These are phyloP conservation scores for Heliconius hewitsoni DNA, from an alignment of 1,140 invertebrate species.

Conservation along the genomic window DNA sequence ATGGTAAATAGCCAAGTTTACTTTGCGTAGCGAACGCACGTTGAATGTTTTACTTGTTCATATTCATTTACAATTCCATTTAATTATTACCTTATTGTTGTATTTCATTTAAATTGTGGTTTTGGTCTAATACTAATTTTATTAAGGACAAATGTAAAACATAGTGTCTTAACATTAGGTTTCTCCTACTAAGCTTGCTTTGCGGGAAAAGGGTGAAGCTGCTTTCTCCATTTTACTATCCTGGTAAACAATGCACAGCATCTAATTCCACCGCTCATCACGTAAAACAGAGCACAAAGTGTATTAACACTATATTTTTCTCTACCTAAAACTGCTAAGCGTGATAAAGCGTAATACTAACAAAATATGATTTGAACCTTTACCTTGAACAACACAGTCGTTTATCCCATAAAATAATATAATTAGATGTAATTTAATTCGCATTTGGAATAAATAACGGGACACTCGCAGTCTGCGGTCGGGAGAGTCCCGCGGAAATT, in stretches of 20 bases:
- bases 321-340: no score
- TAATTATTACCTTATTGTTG: neutral
- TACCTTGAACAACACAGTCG: neutral
- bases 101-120: neutral
- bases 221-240: no score
- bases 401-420: neutral
- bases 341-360: neutral
- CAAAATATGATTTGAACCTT: neutral
- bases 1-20: neutral
- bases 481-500: slow-evolving; percentile 28
- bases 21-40: neutral
- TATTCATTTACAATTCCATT: neutral
- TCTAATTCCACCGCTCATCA: no score
- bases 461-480: slow-evolving; percentile 23
- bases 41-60: neutral
- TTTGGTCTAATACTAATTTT: neutral
- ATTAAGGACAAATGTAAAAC: no score
- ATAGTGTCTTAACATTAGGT: no score
- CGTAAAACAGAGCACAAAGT: no score
- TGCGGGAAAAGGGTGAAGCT: no score
- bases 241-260: no score
- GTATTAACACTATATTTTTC: no score
- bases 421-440: slow-evolving; percentile 36
- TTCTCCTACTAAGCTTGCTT: no score
- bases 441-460: slow-evolving; percentile 28